Percentiles rank a stretch among this genome's conserved stretches.
phyloP scores from a whole-genome alignment of 1,140 invertebrate genomes.

The Procambarus virginalis region DNA sequence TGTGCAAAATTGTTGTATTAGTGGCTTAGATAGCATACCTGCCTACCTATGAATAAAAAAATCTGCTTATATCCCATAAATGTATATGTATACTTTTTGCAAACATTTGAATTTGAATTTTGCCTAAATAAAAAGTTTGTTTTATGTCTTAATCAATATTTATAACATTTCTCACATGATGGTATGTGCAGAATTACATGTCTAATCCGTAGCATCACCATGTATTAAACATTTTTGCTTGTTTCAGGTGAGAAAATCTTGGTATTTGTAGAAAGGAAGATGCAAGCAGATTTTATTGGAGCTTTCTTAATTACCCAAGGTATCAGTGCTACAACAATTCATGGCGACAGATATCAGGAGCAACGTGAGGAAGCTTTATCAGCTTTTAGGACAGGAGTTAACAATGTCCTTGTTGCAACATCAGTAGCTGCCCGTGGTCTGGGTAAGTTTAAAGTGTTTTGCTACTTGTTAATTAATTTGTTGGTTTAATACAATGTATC shows the following conservation, averaged over 20 bases:
- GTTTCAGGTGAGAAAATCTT: conserved; percentile 79
- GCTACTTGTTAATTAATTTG: background rate
- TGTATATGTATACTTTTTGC: no score
- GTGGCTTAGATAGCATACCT: no score
- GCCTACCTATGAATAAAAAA: no score
- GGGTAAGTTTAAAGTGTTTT: conserved; percentile 73
- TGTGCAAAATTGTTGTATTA: no score
- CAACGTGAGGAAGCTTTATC: conserved; percentile 90
- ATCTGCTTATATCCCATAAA: no score
- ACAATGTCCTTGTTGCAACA: conserved; percentile 90
- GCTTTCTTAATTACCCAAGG: conserved; percentile 81
- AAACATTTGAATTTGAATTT: no score
- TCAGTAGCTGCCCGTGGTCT: conserved; percentile 93
- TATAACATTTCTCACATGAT: no score
- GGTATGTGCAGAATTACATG: no score
- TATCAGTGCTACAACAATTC: conserved; percentile 89
- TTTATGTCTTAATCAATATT: no score
- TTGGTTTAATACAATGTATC: no score
- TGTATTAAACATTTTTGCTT: conserved; percentile 67
- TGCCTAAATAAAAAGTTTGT: no score
- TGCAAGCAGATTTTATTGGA: conserved; percentile 91
- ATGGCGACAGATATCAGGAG: conserved; percentile 91
- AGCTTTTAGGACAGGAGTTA: conserved; percentile 85
- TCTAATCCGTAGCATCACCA: no score
- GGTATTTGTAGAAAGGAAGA: conserved; percentile 93